Conservation (phyloP, 2,113 vertebrate species). For the Plestiodon gilberti region DNA sequence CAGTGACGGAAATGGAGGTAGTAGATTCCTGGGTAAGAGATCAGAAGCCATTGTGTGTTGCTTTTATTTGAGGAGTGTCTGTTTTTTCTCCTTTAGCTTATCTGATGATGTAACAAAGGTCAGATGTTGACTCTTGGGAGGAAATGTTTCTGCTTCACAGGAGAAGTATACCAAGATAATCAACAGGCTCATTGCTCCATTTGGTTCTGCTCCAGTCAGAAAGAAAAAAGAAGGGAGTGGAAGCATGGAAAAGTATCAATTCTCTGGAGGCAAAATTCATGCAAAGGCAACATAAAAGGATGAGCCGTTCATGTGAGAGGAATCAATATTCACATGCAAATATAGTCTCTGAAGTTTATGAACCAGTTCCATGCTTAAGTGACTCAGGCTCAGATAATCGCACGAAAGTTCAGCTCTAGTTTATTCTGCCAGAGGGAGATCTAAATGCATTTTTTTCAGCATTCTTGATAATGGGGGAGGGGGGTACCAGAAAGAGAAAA, state of each 20-base stretch:
- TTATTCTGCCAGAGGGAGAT: constrained; percentile 55
- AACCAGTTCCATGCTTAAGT: constrained; percentile 60
- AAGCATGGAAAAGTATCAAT: constrained; percentile 1
- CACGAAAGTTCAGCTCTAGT: constrained; percentile 48
- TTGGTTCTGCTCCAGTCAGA: constrained; percentile 46
- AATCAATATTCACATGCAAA: constrained; percentile 70
- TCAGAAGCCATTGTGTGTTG: neutral
- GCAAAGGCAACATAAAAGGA: constrained; percentile 60
- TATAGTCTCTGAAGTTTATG: constrained; percentile 65
- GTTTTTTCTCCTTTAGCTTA: constrained; percentile 46
- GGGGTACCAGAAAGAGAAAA: neutral
- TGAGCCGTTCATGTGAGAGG: constrained; percentile 55
- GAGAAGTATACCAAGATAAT: constrained; percentile 40
- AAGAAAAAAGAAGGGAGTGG: neutral
- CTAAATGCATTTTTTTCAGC: constrained; percentile 18
- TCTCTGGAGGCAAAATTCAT: constrained; percentile 53
- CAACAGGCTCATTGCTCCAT: constrained; percentile 41
- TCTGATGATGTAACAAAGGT: constrained; percentile 56
- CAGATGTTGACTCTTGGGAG: constrained; percentile 63
- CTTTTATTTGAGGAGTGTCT: constrained; percentile 19
- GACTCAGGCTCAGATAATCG: constrained; percentile 57
- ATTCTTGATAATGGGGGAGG: constrained; percentile 49
- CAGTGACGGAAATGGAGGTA: neutral
- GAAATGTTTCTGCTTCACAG: constrained; percentile 60
- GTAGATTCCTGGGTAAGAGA: neutral